Evolutionary conservation across 1,140 invertebrate species (phyloP).

Genomic region (Formica selysi): DNA sequence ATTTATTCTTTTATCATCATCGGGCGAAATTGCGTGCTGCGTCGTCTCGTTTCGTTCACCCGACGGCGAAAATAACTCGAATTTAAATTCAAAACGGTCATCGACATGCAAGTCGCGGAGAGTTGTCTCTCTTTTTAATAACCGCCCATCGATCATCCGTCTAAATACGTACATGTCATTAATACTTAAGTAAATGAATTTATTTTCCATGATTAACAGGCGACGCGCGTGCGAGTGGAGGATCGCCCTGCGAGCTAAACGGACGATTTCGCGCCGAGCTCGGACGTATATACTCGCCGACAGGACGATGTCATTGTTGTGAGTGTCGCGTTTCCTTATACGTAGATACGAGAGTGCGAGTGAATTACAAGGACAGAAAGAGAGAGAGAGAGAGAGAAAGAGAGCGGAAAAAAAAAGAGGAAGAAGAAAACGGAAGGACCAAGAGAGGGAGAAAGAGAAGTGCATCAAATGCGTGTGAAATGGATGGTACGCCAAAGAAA

Average conservation of each 20-base stretch:
- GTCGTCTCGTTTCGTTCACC: no score
- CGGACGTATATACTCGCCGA: background rate
- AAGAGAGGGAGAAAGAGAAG: constrained; percentile 45
- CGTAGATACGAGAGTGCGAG: constrained; percentile 18
- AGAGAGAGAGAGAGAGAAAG: no score
- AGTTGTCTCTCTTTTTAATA: constrained; percentile 5
- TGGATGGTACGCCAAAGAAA: constrained; percentile 84
- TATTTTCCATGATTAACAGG: constrained; percentile 52
- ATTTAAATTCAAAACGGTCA: constrained; percentile 21
- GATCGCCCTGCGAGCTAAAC: constrained; percentile 11
- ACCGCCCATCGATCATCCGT: background rate
- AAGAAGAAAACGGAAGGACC: background rate
- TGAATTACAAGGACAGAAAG: constrained; percentile 14
- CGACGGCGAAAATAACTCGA: background rate
- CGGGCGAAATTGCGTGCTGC: background rate
- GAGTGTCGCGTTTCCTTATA: constrained; percentile 44
- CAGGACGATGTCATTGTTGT: constrained; percentile 1
- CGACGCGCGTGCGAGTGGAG: constrained; percentile 30
- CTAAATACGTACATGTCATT: constrained; percentile 27
- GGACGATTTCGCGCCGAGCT: background rate
- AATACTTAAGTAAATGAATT: constrained; percentile 45
- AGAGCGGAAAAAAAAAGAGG: background rate
- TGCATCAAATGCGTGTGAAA: constrained; percentile 82
- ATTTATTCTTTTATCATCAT: background rate
- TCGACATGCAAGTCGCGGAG: constrained; percentile 12